Percentiles rank a stretch among this genome's conserved stretches.
Evolutionary conservation across 2,888 invertebrate genomes (phyloP).

Genomic region (Campoletis raptor): DNA sequence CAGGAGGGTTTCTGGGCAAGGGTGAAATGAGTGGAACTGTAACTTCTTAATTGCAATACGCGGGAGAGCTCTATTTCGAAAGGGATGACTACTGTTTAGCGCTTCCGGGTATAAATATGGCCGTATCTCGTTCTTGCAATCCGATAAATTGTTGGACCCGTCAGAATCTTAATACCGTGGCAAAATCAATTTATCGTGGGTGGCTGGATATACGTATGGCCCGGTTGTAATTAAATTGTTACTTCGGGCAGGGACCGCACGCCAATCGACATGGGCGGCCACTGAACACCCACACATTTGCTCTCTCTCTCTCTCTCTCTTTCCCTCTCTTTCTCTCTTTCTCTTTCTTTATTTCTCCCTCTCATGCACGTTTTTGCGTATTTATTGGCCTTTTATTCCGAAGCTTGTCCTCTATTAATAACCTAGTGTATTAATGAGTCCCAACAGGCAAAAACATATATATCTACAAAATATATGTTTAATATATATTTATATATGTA

Average conservation of each 20-base stretch:
- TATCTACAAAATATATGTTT: not conserved
- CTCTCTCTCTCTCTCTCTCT: conserved; percentile 42
- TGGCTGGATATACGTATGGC: conserved; percentile 83
- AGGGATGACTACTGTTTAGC: conserved; percentile 81
- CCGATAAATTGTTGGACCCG: conserved; percentile 70
- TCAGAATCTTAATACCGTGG: conserved; percentile 83
- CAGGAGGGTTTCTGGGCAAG: not conserved
- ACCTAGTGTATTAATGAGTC: conserved; percentile 78
- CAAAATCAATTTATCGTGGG: conserved; percentile 85
- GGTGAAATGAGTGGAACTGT: conserved; percentile 64
- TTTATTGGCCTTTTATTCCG: conserved; percentile 79
- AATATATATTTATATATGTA: conserved; percentile 15
- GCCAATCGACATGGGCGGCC: conserved; percentile 83
- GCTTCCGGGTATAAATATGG: conserved; percentile 77
- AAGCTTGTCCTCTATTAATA: conserved; percentile 81
- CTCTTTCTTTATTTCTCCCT: conserved; percentile 29
- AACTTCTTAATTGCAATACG: conserved; percentile 73
- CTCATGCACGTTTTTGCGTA: conserved; percentile 61
- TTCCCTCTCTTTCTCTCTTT: conserved; percentile 13
- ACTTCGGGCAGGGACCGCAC: conserved; percentile 83
- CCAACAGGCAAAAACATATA: conserved; percentile 52
- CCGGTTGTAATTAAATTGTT: conserved; percentile 85
- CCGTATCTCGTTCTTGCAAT: conserved; percentile 67
- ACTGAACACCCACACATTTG: conserved; percentile 75
- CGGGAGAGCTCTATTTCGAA: conserved; percentile 63